These are phyloP conservation scores for Gouania willdenowi DNA, from an alignment of 2,797 vertebrate genomes.

Conservation along the genomic window DNA sequence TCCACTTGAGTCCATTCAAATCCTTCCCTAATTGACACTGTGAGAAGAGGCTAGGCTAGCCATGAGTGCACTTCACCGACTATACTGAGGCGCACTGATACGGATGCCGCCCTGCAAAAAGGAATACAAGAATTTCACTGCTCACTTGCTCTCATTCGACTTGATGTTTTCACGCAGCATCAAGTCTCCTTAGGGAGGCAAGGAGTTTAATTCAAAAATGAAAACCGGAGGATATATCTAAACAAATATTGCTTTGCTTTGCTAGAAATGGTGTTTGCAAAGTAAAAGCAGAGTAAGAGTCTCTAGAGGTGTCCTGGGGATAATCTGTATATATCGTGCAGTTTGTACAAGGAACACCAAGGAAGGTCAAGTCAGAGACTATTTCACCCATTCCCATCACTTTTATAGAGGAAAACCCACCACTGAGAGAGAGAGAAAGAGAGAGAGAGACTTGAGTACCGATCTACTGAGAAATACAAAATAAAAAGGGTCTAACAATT, in stretches of 20 bases:
- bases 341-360: constrained; percentile 30
- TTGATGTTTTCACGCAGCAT: constrained; percentile 16
- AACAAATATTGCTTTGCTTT: constrained; percentile 56
- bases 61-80: constrained; percentile 64
- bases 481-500: no score
- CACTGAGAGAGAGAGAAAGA: constrained; percentile 63
- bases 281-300: constrained; percentile 27
- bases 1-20: constrained; percentile 64
- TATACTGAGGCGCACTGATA: constrained; percentile 52
- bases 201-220: constrained; percentile 46
- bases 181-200: constrained; percentile 26
- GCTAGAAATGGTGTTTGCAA: constrained; percentile 49
- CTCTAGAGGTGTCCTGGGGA: constrained; percentile 26
- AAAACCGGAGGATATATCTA: constrained; percentile 31
- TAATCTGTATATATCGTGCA: constrained; percentile 40
- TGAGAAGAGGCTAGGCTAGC: constrained; percentile 53
- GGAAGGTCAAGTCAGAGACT: constrained; percentile 65
- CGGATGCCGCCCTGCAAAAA: constrained; percentile 45
- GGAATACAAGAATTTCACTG: constrained; percentile 34
- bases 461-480: constrained; percentile 63
- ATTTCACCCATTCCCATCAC: constrained; percentile 10
- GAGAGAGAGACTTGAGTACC: constrained; percentile 71
- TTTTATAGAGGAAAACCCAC: constrained; percentile 46
- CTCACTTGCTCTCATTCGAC: constrained; percentile 18
- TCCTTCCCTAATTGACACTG: constrained; percentile 67